A percentile compares a stretch with the other conserved stretches of the same genome.
Conservation (phyloP, 2,888 invertebrate genomes). For the Scaptodrosophila latifasciaeformis region DNA sequence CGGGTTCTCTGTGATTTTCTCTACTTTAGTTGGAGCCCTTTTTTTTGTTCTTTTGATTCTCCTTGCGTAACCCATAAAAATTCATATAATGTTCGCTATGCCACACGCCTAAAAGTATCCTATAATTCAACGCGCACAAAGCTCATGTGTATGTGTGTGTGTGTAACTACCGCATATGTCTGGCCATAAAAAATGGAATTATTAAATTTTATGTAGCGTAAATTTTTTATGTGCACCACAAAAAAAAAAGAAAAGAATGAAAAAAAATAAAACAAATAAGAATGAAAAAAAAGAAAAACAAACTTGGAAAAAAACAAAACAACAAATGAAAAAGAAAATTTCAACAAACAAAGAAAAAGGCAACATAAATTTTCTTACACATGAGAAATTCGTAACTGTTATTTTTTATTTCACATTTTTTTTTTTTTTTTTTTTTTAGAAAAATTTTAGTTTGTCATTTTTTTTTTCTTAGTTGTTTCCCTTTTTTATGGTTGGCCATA, state of each 20-base stretch:
- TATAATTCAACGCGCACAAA: constrained; percentile 58
- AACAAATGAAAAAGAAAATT: too few species aligned
- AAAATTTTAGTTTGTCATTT: neutral
- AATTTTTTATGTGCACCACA: constrained; percentile 59
- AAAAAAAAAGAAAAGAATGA: constrained; percentile 9
- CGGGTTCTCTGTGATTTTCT: too few species aligned
- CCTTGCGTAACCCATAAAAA: constrained; percentile 66
- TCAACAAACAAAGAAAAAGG: too few species aligned
- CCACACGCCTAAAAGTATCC: constrained; percentile 69
- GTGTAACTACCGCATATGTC: constrained; percentile 31
- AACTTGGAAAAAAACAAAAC: constrained; percentile 12
- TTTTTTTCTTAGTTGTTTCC: constrained; percentile 5
- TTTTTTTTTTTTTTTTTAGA: constrained; percentile 7
- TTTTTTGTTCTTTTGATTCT: constrained; percentile 34
- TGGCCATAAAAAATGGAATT: constrained; percentile 64
- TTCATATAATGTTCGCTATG: constrained; percentile 58
- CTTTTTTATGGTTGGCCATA: too few species aligned
- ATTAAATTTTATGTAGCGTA: constrained; percentile 74
- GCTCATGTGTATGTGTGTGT: constrained; percentile 16
- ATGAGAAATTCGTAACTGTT: constrained; percentile 50
- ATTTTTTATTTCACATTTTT: constrained; percentile 4
- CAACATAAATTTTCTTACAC: constrained; percentile 47
- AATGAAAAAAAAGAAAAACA: constrained; percentile 9
- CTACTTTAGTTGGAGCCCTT: too few species aligned
- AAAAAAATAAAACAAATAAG: constrained; percentile 13